Percentiles rank a stretch among this genome's conserved stretches.
Evolutionary conservation across 1,140 invertebrate genomes (phyloP).

Genomic region (Leptinotarsa defecta): DNA sequence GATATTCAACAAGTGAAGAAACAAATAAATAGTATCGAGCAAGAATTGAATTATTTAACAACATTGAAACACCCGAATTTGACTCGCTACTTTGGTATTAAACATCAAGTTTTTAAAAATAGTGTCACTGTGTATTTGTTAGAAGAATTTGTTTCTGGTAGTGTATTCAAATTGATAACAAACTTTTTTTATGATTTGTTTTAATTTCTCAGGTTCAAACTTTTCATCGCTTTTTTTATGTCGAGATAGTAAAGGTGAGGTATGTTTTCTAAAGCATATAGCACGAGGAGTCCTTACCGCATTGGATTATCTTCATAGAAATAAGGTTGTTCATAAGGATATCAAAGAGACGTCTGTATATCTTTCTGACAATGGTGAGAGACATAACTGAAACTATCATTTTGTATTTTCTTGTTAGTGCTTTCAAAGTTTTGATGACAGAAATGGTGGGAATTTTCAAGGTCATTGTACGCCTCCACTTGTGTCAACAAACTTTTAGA

Average conservation of each 20-base stretch:
- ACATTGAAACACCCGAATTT: conserved; percentile 74
- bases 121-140: conserved; percentile 64
- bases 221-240: conserved; percentile 55
- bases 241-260: conserved; percentile 62
- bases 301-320: conserved; percentile 73
- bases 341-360: conserved; percentile 70
- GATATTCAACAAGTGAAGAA: conserved; percentile 60
- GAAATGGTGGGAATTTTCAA: too few relatives aligned
- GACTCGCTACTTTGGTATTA: conserved; percentile 73
- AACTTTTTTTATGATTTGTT: neutral
- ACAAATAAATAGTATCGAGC: conserved; percentile 69
- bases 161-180: conserved; percentile 8
- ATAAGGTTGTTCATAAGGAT: conserved; percentile 79
- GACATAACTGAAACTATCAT: conserved; percentile 7
- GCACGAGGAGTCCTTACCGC: conserved; percentile 68
- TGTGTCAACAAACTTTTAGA: too few relatives aligned
- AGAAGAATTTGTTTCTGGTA: conserved; percentile 70
- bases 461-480: too few relatives aligned
- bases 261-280: conserved; percentile 67
- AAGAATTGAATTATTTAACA: conserved; percentile 70
- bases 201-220: conserved; percentile 35
- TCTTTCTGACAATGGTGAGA: conserved; percentile 55
- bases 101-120: conserved; percentile 63
- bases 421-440: too few relatives aligned
- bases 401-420: too few relatives aligned